phyloP scores from a whole-genome alignment of 2,888 invertebrate genomes.

The Dasypolia templi region DNA sequence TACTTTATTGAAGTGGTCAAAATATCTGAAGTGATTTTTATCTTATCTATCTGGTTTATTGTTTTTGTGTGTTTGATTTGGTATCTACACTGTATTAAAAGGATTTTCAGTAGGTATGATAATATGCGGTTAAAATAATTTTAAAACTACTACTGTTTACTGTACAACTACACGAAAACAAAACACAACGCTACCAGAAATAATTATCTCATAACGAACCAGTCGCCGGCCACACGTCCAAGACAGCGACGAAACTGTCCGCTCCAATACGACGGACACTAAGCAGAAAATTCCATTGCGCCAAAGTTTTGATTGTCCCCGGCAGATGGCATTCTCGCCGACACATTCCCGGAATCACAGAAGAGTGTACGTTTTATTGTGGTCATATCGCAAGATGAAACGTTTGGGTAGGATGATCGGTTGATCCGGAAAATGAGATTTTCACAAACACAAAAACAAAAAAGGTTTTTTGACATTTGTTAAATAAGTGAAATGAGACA shows the following conservation, averaged over 20 bases:
- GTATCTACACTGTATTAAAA: neutral
- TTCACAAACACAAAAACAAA: neutral
- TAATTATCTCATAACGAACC: slow-evolving; percentile 60
- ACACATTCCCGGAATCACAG: slow-evolving; percentile 85
- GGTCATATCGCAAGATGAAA: slow-evolving; percentile 76
- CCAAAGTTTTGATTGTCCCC: slow-evolving; percentile 90
- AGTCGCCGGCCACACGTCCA: slow-evolving; percentile 65
- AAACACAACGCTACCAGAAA: slow-evolving; percentile 42
- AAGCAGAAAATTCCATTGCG: slow-evolving; percentile 88
- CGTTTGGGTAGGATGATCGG: slow-evolving; percentile 13
- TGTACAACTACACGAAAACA: slow-evolving; percentile 16
- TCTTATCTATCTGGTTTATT: neutral
- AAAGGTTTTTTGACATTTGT: no score
- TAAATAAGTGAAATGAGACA: neutral
- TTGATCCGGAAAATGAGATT: neutral
- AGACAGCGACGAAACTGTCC: slow-evolving; percentile 77
- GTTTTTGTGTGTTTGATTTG: neutral
- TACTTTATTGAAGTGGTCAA: slow-evolving; percentile 14
- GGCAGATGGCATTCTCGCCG: slow-evolving; percentile 89
- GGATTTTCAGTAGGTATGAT: no score
- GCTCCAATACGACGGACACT: slow-evolving; percentile 84
- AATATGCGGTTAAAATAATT: neutral
- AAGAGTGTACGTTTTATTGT: slow-evolving; percentile 86
- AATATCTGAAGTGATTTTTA: slow-evolving; percentile 6
- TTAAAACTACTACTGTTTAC: neutral